Evolutionary conservation across 2,888 invertebrate genomes (phyloP).

Genomic region (Idaea straminata): DNA sequence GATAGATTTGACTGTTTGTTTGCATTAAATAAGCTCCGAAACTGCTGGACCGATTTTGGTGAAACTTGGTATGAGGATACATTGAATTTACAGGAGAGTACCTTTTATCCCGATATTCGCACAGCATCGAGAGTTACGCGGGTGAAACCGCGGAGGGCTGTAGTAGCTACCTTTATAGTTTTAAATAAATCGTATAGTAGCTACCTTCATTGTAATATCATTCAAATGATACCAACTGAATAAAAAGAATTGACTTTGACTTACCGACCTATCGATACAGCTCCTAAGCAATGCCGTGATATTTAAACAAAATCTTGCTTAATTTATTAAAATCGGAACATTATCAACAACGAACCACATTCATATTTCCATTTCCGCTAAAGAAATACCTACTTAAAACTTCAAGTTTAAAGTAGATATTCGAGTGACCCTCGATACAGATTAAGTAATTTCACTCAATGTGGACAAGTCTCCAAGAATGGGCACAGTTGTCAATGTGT

Average conservation of each 20-base stretch:
- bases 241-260: background rate
- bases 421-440: background rate
- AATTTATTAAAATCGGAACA: background rate
- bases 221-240: no score
- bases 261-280: background rate
- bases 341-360: background rate
- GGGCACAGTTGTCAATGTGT: background rate
- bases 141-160: no score
- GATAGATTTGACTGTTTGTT: no score
- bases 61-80: no score
- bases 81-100: no score
- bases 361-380: background rate
- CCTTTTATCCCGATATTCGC: no score
- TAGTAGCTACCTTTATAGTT: no score
- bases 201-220: no score
- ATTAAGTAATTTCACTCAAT: slow-evolving; percentile 1
- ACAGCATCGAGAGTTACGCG: no score
- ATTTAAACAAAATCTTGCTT: background rate
- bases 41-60: no score
- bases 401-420: background rate
- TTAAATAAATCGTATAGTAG: no score
- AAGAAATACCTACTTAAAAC: background rate
- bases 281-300: background rate
- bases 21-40: no score
- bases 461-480: slow-evolving; percentile 1